Conservation (phyloP, 1,140 invertebrate genomes). For the Monomorium pharaonis region DNA sequence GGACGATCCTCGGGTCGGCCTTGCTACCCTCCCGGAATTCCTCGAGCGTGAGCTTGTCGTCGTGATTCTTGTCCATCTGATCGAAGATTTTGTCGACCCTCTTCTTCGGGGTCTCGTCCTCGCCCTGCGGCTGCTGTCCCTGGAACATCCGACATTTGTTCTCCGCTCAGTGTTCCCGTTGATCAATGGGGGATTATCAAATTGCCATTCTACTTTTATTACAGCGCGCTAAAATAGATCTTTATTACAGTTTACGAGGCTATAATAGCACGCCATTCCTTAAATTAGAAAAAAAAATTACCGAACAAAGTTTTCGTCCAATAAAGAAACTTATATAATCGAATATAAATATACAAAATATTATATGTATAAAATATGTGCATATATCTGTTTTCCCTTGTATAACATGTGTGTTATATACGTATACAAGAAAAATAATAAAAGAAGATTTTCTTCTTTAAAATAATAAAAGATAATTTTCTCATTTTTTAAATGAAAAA, state of each 20-base stretch:
- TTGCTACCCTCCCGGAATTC: slow-evolving; percentile 99
- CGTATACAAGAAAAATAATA: too few relatives aligned
- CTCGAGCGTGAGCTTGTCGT: slow-evolving; percentile 98
- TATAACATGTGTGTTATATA: too few relatives aligned
- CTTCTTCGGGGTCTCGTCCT: slow-evolving; percentile 97
- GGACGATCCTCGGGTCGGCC: slow-evolving; percentile 98
- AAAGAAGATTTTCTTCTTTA: too few relatives aligned
- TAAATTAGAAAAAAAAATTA: neutral
- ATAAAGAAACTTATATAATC: too few relatives aligned
- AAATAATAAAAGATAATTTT: too few relatives aligned
- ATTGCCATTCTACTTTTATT: neutral
- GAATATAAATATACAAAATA: too few relatives aligned
- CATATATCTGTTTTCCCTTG: too few relatives aligned
- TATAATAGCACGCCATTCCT: neutral
- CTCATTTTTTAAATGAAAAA: too few relatives aligned
- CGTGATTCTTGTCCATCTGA: slow-evolving; percentile 99
- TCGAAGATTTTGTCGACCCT: slow-evolving; percentile 99
- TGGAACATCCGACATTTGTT: slow-evolving; percentile 79
- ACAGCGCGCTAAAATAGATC: neutral
- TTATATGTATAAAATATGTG: too few relatives aligned
- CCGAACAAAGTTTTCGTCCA: neutral
- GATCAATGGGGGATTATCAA: neutral
- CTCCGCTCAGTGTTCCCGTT: neutral
- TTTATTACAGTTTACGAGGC: neutral
- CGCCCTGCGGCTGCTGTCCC: slow-evolving; percentile 95